Evolutionary conservation across 2,888 invertebrate species (phyloP).

Genomic region (Ophonus ardosiacus): DNA sequence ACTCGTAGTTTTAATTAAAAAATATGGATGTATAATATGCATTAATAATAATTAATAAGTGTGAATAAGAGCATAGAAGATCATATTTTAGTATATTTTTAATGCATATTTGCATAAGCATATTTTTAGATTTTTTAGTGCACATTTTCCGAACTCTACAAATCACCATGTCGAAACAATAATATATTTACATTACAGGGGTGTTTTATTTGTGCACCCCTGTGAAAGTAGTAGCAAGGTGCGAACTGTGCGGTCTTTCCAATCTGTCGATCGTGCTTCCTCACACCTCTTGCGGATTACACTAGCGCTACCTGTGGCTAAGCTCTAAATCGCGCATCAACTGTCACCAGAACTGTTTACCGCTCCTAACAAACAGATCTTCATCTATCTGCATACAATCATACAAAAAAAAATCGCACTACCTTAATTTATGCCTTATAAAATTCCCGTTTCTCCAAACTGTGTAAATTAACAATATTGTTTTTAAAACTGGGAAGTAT

Average conservation of each 20-base stretch:
- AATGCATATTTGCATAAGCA: no score
- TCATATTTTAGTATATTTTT: no score
- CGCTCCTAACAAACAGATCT: neutral
- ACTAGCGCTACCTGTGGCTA: constrained; percentile 48
- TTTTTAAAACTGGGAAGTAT: constrained; percentile 62
- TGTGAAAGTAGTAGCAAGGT: constrained; percentile 19
- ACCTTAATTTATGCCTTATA: neutral
- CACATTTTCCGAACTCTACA: no score
- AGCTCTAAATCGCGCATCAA: constrained; percentile 37
- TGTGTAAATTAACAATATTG: constrained; percentile 62
- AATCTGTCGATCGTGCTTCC: constrained; percentile 29
- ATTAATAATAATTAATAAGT: no score
- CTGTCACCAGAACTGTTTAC: constrained; percentile 27
- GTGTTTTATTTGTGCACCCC: constrained; percentile 19
- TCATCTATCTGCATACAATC: neutral
- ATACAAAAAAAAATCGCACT: neutral
- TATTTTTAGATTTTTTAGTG: no score
- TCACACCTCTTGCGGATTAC: constrained; percentile 25
- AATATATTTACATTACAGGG: no score
- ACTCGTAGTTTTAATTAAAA: no score
- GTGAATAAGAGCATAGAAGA: no score
- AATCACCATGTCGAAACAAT: no score
- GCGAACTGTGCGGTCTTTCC: constrained; percentile 20
- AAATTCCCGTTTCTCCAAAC: neutral
- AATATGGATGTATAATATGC: no score